Conservation (phyloP, 2,113 vertebrate genomes). For the Fukomys damarensis region DNA sequence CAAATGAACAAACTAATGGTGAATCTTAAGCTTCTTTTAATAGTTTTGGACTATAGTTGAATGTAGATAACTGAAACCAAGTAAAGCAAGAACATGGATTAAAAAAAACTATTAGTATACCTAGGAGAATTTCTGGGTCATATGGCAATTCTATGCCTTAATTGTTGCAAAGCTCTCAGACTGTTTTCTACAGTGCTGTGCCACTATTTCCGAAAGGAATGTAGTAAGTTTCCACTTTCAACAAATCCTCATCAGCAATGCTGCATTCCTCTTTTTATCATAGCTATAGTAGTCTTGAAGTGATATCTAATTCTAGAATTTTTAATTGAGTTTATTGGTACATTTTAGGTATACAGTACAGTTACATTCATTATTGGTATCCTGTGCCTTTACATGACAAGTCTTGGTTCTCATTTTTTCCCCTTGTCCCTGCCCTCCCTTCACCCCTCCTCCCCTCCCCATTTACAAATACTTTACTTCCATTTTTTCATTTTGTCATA, state of each 20-base stretch:
- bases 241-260: neutral
- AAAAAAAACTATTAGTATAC: neutral
- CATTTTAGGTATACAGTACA: too few relatives aligned
- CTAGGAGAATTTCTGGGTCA: neutral
- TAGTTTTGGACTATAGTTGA: neutral
- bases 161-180: neutral
- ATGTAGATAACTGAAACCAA: neutral
- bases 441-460: too few relatives aligned
- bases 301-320: too few relatives aligned
- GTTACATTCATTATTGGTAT: too few relatives aligned
- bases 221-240: neutral
- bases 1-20: too few relatives aligned
- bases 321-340: too few relatives aligned
- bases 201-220: neutral
- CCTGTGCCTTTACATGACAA: too few relatives aligned
- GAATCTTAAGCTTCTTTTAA: too few relatives aligned
- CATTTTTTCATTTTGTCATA: too few relatives aligned
- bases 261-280: neutral
- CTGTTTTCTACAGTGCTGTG: neutral
- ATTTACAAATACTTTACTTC: too few relatives aligned
- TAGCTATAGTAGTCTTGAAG: neutral
- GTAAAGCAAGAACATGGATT: neutral
- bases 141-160: neutral
- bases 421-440: too few relatives aligned
- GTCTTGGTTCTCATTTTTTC: too few relatives aligned